Percentiles rank a stretch among this genome's conserved stretches.
Evolutionary conservation across 2,888 invertebrate species (phyloP).

Genomic region (Archips xylosteana): DNA sequence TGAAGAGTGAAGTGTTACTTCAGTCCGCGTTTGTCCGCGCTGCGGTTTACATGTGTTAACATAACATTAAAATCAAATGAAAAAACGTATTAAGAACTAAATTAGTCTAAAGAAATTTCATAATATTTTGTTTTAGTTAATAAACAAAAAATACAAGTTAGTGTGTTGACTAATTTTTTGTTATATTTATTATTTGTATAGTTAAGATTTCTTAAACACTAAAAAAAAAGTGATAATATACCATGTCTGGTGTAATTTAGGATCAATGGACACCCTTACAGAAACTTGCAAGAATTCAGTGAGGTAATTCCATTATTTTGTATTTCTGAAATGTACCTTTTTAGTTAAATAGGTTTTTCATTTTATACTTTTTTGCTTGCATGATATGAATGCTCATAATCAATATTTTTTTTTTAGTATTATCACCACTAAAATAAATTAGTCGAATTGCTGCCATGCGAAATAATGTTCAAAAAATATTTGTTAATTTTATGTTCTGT

Average conservation of each 20-base stretch:
- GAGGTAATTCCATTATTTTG: conserved; percentile 22
- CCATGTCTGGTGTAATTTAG: conserved; percentile 30
- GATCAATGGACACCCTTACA: conserved; percentile 22
- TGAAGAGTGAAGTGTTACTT: conserved; percentile 31
- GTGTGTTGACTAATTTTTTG: not conserved
- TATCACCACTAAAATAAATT: not conserved
- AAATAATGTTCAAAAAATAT: not conserved
- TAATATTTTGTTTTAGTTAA: not conserved
- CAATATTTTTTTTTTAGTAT: not conserved
- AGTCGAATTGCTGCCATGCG: conserved; percentile 12
- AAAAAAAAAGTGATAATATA: conserved; percentile 19
- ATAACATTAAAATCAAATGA: conserved; percentile 3
- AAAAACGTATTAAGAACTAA: conserved; percentile 25
- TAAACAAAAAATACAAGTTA: conserved; percentile 11
- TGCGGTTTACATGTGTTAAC: conserved; percentile 12
- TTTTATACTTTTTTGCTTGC: not conserved
- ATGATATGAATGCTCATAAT: not conserved
- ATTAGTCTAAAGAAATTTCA: conserved; percentile 1
- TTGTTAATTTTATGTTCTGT: not conserved
- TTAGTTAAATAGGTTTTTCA: not conserved
- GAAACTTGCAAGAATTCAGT: conserved; percentile 15
- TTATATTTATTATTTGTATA: not conserved
- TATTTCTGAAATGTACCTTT: not conserved
- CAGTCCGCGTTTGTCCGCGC: conserved; percentile 35
- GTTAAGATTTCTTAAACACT: not conserved